Conservation (phyloP, 2,113 vertebrate genomes). For the Halichoeres trimaculatus region DNA sequence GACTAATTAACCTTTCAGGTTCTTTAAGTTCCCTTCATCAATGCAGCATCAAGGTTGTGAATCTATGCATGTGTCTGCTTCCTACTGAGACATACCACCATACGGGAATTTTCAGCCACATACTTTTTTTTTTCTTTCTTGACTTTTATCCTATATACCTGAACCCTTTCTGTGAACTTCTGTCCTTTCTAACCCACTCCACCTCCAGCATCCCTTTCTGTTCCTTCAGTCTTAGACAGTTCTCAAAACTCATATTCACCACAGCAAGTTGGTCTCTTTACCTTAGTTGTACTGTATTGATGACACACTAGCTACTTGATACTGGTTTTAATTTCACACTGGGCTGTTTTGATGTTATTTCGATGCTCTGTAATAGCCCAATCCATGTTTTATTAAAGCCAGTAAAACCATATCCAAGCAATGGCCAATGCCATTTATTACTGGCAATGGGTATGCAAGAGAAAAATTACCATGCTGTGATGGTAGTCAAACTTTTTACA, state of each 20-base stretch:
- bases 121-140: constrained; percentile 47
- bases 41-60: not conserved
- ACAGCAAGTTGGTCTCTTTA: not conserved
- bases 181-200: not conserved
- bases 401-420: too few species aligned
- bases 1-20: constrained; percentile 79
- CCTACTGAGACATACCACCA: constrained; percentile 1
- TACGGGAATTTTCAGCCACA: not conserved
- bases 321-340: too few species aligned
- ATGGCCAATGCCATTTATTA: too few species aligned
- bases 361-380: not conserved
- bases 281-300: not conserved
- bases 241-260: not conserved
- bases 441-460: too few species aligned
- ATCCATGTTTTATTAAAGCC: not conserved
- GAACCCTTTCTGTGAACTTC: not conserved
- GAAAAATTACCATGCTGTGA: not conserved
- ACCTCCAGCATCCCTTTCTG: not conserved
- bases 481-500: not conserved
- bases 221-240: not conserved
- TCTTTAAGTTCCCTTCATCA: constrained; percentile 41
- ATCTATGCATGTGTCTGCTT: constrained; percentile 28
- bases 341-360: not conserved
- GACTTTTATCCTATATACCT: not conserved
- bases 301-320: constrained; percentile 5